A percentile compares a stretch with the other conserved stretches of the same genome.
These are phyloP conservation scores for Zaprionus bogoriensis DNA, from an alignment of 2,888 invertebrate species.

Conservation along the genomic window DNA sequence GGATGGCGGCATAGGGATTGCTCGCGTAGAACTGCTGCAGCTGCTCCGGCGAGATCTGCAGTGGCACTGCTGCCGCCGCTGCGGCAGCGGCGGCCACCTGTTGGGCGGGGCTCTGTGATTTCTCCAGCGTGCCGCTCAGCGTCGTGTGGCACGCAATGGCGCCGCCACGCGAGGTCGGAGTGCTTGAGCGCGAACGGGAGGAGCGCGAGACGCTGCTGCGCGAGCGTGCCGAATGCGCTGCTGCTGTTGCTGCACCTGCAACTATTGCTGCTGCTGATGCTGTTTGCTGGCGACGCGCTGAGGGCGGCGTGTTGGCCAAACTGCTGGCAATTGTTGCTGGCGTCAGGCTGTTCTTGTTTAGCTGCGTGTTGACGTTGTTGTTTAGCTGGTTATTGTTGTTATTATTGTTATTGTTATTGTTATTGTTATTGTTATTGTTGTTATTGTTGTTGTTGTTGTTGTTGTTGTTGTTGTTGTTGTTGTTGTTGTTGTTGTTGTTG, in stretches of 20 bases:
- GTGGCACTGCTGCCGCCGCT: slow-evolving; percentile 80
- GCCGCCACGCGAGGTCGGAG: slow-evolving; percentile 41
- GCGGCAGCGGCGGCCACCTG: slow-evolving; percentile 80
- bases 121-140: slow-evolving; percentile 85
- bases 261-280: slow-evolving; percentile 7
- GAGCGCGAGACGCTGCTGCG: slow-evolving; percentile 47
- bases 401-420: slow-evolving; percentile 10
- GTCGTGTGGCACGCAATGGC: slow-evolving; percentile 57
- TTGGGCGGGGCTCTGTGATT: slow-evolving; percentile 84
- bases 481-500: slow-evolving; percentile 13
- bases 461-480: slow-evolving; percentile 32
- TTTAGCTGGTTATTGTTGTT: slow-evolving; percentile 39
- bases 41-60: slow-evolving; percentile 83
- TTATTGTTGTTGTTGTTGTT: slow-evolving; percentile 32
- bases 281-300: slow-evolving; percentile 11
- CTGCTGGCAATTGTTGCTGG: slow-evolving; percentile 19
- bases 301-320: slow-evolving; percentile 16
- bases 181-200: slow-evolving; percentile 49
- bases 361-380: slow-evolving; percentile 19
- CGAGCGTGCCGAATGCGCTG: slow-evolving; percentile 39
- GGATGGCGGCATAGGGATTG: slow-evolving; percentile 82
- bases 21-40: slow-evolving; percentile 84
- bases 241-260: slow-evolving; percentile 6
- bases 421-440: slow-evolving; percentile 36
- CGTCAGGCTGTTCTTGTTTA: slow-evolving; percentile 13